These are phyloP conservation scores for Myrmecobius fasciatus DNA, from an alignment of 2,113 vertebrate species.

Conservation along the genomic window DNA sequence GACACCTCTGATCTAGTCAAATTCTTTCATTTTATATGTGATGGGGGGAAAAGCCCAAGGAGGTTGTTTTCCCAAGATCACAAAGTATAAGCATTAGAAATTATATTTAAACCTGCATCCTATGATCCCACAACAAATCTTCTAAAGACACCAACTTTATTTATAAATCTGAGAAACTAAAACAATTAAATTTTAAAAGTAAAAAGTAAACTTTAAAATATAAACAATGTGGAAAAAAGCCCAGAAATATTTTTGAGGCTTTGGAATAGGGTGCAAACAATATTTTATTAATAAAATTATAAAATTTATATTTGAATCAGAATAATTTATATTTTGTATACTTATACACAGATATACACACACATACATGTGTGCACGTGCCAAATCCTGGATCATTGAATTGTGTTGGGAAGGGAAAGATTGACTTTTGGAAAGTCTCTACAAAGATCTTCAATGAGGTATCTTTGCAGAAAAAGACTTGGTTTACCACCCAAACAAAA, in stretches of 20 bases:
- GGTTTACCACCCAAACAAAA: background rate
- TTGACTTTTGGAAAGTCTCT: background rate
- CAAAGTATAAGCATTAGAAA: background rate
- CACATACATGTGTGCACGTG: too few species aligned
- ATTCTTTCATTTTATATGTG: too few species aligned
- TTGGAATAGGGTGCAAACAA: background rate
- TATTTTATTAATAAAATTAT: too few species aligned
- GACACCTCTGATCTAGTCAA: too few species aligned
- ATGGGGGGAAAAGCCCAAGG: background rate
- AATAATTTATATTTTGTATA: too few species aligned
- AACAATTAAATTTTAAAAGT: background rate
- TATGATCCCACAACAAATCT: background rate
- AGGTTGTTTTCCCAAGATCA: background rate
- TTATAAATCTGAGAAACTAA: background rate
- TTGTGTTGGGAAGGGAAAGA: background rate
- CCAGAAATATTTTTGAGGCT: background rate
- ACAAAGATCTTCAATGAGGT: background rate
- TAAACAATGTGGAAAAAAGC: background rate
- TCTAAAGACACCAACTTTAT: background rate
- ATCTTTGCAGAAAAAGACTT: background rate
- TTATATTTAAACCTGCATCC: background rate
- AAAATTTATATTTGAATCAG: too few species aligned
- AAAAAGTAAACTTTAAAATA: background rate
- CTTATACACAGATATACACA: too few species aligned
- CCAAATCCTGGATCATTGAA: background rate